A percentile compares a stretch with the other conserved stretches of the same genome.
Conservation (phyloP, 2,888 invertebrate genomes). For the Coleophora flavipennella region DNA sequence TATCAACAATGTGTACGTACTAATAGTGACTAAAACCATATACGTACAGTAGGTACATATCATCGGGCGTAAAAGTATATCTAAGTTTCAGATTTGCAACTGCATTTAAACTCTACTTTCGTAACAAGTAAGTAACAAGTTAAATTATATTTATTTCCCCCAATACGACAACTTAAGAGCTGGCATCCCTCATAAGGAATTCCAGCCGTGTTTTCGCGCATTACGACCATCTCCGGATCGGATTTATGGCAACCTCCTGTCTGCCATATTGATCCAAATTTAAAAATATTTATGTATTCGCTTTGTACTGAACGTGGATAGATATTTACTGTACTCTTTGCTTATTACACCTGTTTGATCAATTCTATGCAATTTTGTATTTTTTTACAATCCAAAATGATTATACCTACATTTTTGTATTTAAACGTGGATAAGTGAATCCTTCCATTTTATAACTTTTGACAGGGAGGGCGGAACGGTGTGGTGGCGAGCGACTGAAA, state of each 20-base stretch:
- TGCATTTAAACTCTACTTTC: constrained; percentile 1
- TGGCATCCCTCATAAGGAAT: constrained; percentile 60
- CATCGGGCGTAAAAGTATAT: no score
- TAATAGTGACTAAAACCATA: no score
- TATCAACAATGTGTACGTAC: no score
- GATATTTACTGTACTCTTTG: not conserved
- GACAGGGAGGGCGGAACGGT: no score
- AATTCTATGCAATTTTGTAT: no score
- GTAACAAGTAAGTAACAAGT: constrained; percentile 8
- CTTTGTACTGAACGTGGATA: constrained; percentile 11
- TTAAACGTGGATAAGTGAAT: no score
- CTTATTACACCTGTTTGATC: no score
- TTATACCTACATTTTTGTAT: no score
- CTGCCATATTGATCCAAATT: constrained; percentile 67
- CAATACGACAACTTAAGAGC: constrained; percentile 38
- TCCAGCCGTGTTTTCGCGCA: constrained; percentile 57
- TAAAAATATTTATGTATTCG: constrained; percentile 58
- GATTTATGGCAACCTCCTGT: constrained; percentile 65
- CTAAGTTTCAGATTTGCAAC: not conserved
- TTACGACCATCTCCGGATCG: constrained; percentile 64
- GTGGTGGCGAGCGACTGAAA: no score
- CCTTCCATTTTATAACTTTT: no score
- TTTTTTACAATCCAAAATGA: no score
- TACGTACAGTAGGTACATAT: no score
- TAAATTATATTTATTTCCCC: constrained; percentile 32